A percentile compares a stretch with the other conserved stretches of the same genome.
phyloP scores from a whole-genome alignment of 2,888 invertebrate species.

The Ochropleura plecta region DNA sequence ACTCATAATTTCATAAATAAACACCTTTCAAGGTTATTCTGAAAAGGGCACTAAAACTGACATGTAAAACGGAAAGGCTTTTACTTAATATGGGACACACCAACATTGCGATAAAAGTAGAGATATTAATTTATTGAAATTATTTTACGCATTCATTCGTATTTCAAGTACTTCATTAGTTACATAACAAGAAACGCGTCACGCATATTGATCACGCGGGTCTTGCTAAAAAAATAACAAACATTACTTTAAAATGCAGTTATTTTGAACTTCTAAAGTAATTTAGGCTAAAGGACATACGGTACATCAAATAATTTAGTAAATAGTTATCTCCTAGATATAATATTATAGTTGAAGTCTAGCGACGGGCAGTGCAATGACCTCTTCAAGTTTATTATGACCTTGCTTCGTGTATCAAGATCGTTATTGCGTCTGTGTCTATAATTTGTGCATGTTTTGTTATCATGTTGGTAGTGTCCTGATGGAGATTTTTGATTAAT shows the following conservation, averaged over 20 bases:
- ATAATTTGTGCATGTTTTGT: slow-evolving; percentile 49
- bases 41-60: not conserved
- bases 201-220: slow-evolving; percentile 28
- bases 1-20: slow-evolving; percentile 1
- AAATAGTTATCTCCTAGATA: slow-evolving; percentile 34
- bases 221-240: slow-evolving; percentile 17
- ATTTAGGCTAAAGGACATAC: slow-evolving; percentile 24
- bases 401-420: slow-evolving; percentile 56
- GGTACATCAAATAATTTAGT: slow-evolving; percentile 34
- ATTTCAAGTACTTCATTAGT: slow-evolving; percentile 27
- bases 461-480: slow-evolving; percentile 38
- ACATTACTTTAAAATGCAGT: slow-evolving; percentile 1
- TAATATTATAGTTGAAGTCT: slow-evolving; percentile 54
- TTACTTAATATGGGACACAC: not conserved
- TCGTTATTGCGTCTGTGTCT: slow-evolving; percentile 40
- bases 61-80: not conserved
- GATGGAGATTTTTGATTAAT: slow-evolving; percentile 3
- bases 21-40: slow-evolving; percentile 13
- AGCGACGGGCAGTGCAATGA: slow-evolving; percentile 56
- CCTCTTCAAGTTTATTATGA: slow-evolving; percentile 55
- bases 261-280: not conserved
- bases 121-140: slow-evolving; percentile 8
- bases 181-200: slow-evolving; percentile 41
- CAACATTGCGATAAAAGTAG: not conserved
- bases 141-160: slow-evolving; percentile 34